A percentile compares a stretch with the other conserved stretches of the same genome.
Evolutionary conservation across 2,888 invertebrate species (phyloP).

Genomic region (Drosophila longiperda): DNA sequence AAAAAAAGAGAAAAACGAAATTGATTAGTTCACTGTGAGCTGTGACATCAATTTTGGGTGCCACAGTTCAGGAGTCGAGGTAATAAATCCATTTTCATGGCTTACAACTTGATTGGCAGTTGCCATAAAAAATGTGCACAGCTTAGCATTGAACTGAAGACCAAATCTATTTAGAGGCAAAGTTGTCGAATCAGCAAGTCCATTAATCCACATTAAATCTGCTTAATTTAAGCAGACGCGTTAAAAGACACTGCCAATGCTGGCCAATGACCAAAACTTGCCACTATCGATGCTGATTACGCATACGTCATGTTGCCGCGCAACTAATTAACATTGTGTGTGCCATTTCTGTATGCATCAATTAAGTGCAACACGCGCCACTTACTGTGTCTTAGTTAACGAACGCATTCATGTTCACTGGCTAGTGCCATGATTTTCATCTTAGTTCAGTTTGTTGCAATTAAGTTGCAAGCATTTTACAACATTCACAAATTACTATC

Average conservation of each 20-base stretch:
- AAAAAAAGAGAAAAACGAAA: constrained; percentile 12
- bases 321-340: constrained; percentile 21
- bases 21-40: constrained; percentile 39
- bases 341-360: constrained; percentile 19
- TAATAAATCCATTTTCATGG: constrained; percentile 48
- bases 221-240: constrained; percentile 41
- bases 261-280: background rate
- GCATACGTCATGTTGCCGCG: constrained; percentile 40
- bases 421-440: constrained; percentile 31
- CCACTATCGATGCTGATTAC: constrained; percentile 43
- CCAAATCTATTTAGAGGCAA: constrained; percentile 24
- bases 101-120: constrained; percentile 46
- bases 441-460: constrained; percentile 36
- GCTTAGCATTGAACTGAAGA: constrained; percentile 30
- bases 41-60: constrained; percentile 26
- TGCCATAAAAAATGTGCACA: constrained; percentile 27
- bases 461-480: constrained; percentile 36
- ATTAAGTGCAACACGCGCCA: constrained; percentile 14
- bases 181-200: constrained; percentile 4
- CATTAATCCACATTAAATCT: constrained; percentile 49
- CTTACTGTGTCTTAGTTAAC: constrained; percentile 3
- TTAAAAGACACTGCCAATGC: constrained; percentile 21
- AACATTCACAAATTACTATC: constrained; percentile 38
- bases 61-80: constrained; percentile 15
- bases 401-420: constrained; percentile 38